These are phyloP conservation scores for Hylaeus anthracinus DNA, from an alignment of 1,140 invertebrate genomes.

Conservation along the genomic window DNA sequence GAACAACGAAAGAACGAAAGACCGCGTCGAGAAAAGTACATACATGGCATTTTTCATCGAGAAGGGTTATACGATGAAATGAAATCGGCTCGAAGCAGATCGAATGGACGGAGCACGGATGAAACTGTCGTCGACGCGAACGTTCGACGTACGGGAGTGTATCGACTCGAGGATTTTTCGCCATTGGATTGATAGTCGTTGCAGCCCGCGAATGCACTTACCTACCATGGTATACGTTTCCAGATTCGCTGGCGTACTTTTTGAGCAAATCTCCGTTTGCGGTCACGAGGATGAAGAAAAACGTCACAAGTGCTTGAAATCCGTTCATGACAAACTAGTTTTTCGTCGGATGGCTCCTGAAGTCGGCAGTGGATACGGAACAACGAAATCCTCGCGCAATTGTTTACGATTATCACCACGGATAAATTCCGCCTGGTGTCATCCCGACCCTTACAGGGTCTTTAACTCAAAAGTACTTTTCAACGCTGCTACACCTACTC, in stretches of 20 bases:
- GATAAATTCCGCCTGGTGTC: no score
- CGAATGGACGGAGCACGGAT: background rate
- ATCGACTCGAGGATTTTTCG: background rate
- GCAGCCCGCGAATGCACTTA: constrained; percentile 53
- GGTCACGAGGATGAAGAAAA: constrained; percentile 32
- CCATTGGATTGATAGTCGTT: background rate
- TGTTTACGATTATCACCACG: constrained; percentile 10
- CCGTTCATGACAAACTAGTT: constrained; percentile 50
- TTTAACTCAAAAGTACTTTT: no score
- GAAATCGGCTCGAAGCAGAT: background rate
- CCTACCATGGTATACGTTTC: constrained; percentile 68
- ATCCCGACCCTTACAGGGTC: no score
- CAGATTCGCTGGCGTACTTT: constrained; percentile 40
- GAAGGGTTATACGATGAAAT: background rate
- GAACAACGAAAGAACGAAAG: background rate
- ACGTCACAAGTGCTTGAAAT: constrained; percentile 49
- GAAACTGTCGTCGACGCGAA: background rate
- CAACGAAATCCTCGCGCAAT: constrained; percentile 26
- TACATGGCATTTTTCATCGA: constrained; percentile 10
- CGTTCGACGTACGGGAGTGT: background rate
- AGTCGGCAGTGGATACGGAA: constrained; percentile 22
- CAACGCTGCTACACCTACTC: no score
- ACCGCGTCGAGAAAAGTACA: constrained; percentile 1
- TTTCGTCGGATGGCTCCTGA: constrained; percentile 17
- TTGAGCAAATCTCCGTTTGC: constrained; percentile 42